Evolutionary conservation across 2,113 vertebrate species (phyloP).

Genomic region (Neolamprologus cancellatus): DNA sequence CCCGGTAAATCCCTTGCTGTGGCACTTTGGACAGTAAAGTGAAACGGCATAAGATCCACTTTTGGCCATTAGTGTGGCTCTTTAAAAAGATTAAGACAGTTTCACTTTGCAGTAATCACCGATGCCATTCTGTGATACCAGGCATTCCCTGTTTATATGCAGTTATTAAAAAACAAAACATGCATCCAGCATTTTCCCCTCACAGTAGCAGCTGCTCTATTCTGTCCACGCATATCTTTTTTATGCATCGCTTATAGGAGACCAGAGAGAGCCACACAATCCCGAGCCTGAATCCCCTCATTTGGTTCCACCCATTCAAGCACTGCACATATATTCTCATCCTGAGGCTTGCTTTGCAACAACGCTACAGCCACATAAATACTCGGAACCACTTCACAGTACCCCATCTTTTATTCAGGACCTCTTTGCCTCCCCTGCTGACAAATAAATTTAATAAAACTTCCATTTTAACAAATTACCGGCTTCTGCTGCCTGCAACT

Average conservation of each 20-base stretch:
- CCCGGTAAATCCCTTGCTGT: not conserved
- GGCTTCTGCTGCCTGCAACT: constrained; percentile 5
- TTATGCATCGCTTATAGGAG: not conserved
- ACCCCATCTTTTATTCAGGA: constrained; percentile 60
- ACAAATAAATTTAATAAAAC: constrained; percentile 60
- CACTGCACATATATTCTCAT: not conserved
- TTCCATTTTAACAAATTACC: constrained; percentile 62
- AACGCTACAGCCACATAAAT: constrained; percentile 17
- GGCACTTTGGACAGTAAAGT: not conserved
- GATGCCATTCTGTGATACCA: not conserved
- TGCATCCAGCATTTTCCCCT: not conserved
- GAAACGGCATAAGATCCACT: not conserved
- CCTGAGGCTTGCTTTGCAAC: not conserved
- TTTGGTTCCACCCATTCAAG: constrained; percentile 16
- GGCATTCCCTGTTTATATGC: not conserved
- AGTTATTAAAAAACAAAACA: not conserved
- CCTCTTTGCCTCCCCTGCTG: constrained; percentile 10
- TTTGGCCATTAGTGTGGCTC: not conserved
- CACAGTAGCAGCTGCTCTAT: not conserved
- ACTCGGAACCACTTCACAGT: constrained; percentile 23
- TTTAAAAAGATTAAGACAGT: not conserved
- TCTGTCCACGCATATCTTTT: not conserved
- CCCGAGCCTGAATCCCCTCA: not conserved
- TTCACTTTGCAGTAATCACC: not conserved
- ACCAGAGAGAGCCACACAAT: not conserved